These are phyloP conservation scores for Sinella curviseta DNA, from an alignment of 1,140 invertebrate species.

Conservation along the genomic window DNA sequence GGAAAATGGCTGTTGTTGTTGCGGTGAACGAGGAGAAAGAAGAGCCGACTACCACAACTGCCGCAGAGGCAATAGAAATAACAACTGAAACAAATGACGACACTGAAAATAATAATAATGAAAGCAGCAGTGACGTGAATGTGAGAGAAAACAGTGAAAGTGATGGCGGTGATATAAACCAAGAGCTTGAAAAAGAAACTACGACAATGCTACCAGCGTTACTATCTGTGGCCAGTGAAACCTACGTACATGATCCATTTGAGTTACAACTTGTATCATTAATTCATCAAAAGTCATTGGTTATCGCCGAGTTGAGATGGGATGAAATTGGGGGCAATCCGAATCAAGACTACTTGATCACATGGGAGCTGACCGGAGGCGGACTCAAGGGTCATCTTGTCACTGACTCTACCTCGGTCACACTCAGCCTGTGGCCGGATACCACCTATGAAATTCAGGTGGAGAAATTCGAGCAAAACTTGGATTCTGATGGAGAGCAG, in stretches of 20 bases:
- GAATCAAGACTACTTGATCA: conserved; percentile 69
- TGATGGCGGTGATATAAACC: not conserved
- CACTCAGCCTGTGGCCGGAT: conserved; percentile 75
- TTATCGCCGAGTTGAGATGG: conserved; percentile 75
- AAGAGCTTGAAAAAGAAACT: not conserved
- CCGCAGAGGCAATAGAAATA: not conserved
- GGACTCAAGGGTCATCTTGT: conserved; percentile 80
- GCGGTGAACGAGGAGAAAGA: too few relatives aligned
- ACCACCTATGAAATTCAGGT: conserved; percentile 76
- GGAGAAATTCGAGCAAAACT: conserved; percentile 35
- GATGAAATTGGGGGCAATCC: conserved; percentile 53
- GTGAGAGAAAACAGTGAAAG: not conserved
- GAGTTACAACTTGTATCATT: conserved; percentile 47
- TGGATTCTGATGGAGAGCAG: conserved; percentile 23
- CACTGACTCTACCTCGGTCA: conserved; percentile 74
- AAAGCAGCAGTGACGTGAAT: not conserved
- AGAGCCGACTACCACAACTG: not conserved
- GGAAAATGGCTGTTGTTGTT: not conserved
- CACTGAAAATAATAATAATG: not conserved
- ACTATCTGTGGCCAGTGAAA: too few relatives aligned
- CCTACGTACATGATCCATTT: too few relatives aligned
- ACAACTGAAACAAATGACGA: conserved; percentile 18
- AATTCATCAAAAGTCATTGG: conserved; percentile 56
- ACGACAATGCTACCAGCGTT: not conserved
- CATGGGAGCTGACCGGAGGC: conserved; percentile 78